Evolutionary conservation across 2,797 vertebrate species (phyloP), one percentile per base, ranked within the genome.

Genomic region (Bovichtus variegatus): DNA sequence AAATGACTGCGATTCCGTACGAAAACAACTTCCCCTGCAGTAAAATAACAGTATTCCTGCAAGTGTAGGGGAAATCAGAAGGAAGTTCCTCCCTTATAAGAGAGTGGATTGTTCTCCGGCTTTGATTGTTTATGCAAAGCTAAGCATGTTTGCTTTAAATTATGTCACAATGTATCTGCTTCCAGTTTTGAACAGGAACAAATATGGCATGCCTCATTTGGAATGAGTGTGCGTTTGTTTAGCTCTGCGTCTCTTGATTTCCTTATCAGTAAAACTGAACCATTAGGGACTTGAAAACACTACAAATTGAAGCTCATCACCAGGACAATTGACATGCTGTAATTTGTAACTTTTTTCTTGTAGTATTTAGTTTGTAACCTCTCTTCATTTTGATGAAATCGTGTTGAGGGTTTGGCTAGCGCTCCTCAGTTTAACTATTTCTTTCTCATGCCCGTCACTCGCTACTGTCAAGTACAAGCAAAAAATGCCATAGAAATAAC

Each of bases 131-230:
- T 91, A 93, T 80, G 87, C 81, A 87, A 91, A 88, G 74, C 79
- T 85, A 82, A 90, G 89, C 85, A 76, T 93, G 90, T 94, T 93
- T 91, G 84, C 87, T 93, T 93, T 91, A 84, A 92, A 92, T 90
- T 84, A 92, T 90, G 79, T 86, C 87, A 93, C 90, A 90, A 78
- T 91, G 84, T 85, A 77, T 84, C 69, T 53, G 70, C 55, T 80
- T 88, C 79, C 66, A 71, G 76, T 83, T 87, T 77, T 75, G 65
- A 29, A 55, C 80, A 86, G 89, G 85, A 92, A 91, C 82, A 93
- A 93, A 92, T 90, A 90, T 44, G 58, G 63, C 76, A 82, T 76
- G 84, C 74, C 60, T 91, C 86, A 80, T 88, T 86, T 80, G 67
- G 80, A 89, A 82, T 85, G 71, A 87, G 81, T 27, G 66, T 83